Base-by-base conservation (phyloP, 30 jellyfish, hydroid and myxozoan species). In the Phacellophora camtschatica region DNA sequence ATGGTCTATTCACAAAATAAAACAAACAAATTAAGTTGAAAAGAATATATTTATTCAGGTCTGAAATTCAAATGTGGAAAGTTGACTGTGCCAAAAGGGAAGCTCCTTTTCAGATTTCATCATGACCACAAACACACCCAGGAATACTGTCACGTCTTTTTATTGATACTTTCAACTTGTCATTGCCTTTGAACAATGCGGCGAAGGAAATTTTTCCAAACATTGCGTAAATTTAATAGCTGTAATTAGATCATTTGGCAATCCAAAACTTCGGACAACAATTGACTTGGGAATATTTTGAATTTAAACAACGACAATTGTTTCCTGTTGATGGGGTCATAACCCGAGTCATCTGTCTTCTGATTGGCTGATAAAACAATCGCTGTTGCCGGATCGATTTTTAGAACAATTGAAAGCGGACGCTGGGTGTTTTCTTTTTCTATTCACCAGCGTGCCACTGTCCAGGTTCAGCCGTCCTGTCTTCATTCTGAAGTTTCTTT, bases 401-500 rank as follows among this genome's bases (percentile, higher is more conserved):
- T 29, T 53, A n/a, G 35, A 50, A 66, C 91, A 51, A 64, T 29
- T 11, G 77, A 36, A 80, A 56, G 91, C 84, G 91, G 91, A 80
- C 81, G 32, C 83, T 80, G 91, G 91, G 81, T 80, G 83, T 80
- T 80, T 63, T 80, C 64, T 9, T 53, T 72, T 32, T 72, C 72
- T 54, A 72, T 72, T 72, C 65, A 56, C 32, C 86, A 66, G 71
- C 86, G 86, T 72, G 86, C 72, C 72, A 49, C 86, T 72, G 86
- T 32, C 54, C 74, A 53, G 56, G 23, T 39, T 53, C 20, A 46
- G 62, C 74, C 56, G 31, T 67, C 48, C 42, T 46, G 29, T 46
- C 62, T 42, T 72, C 86, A 72, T 50, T 53, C 86, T 51, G 86
- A 67, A 72, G 86, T 50, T 72, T 72, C 86, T 66, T 29, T 58